Conservation (phyloP, 2,888 invertebrate genomes). For the Nomada fucata region DNA sequence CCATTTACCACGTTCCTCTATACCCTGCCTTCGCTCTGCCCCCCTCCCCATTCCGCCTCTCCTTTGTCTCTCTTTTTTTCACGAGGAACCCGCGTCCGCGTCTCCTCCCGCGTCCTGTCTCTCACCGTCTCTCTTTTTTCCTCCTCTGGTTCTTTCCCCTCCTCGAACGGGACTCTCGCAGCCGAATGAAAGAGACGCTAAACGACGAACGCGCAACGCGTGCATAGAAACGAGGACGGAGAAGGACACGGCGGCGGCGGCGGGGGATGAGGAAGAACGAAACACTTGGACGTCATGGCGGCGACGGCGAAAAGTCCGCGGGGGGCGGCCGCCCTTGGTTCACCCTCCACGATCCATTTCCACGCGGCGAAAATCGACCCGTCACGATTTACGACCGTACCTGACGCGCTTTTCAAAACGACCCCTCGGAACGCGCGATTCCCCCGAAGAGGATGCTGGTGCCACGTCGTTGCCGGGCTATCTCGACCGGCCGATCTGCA, state of each 20-base stretch:
- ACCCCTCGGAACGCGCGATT: slow-evolving; percentile 33
- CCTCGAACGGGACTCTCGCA: slow-evolving; percentile 27
- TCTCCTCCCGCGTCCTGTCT: slow-evolving; percentile 15
- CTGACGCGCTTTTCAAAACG: slow-evolving; percentile 56
- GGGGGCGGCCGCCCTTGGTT: slow-evolving; percentile 39
- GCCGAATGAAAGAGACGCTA: slow-evolving; percentile 38
- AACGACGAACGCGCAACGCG: not conserved
- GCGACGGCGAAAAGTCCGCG: slow-evolving; percentile 44
- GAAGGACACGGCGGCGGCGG: not conserved
- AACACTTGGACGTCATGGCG: slow-evolving; percentile 8
- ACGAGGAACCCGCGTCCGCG: slow-evolving; percentile 26
- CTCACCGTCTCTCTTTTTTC: slow-evolving; percentile 18
- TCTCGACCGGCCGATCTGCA: slow-evolving; percentile 67
- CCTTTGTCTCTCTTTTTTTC: slow-evolving; percentile 31
- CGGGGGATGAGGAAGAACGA: not conserved
- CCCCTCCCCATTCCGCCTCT: not conserved
- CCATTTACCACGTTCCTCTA: slow-evolving; percentile 71
- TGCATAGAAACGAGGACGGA: slow-evolving; percentile 8
- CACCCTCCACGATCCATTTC: slow-evolving; percentile 39
- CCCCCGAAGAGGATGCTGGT: slow-evolving; percentile 53
- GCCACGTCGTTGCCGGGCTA: slow-evolving; percentile 45
- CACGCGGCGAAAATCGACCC: slow-evolving; percentile 59
- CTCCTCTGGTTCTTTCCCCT: slow-evolving; percentile 13
- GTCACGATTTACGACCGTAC: slow-evolving; percentile 65
- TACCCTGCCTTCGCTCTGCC: slow-evolving; percentile 16